Percentiles rank a stretch among this genome's conserved stretches.
These are phyloP conservation scores for Calameuta pallipes DNA, from an alignment of 2,888 invertebrate genomes.

Conservation along the genomic window DNA sequence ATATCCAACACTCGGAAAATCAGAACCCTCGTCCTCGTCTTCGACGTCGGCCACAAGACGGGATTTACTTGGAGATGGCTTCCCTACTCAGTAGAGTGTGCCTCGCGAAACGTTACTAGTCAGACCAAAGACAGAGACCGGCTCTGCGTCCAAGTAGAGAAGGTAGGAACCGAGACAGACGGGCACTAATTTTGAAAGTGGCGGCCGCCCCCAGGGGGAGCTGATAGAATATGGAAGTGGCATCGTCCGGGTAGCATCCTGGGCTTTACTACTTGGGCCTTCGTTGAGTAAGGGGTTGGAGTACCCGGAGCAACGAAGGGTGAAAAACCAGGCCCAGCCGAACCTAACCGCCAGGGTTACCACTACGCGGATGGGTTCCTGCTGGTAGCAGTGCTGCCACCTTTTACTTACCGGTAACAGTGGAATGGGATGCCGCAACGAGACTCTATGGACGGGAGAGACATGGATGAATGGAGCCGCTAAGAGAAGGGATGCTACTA, in stretches of 20 bases:
- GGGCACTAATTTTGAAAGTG: constrained; percentile 57
- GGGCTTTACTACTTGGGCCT: neutral
- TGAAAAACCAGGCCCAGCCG: neutral
- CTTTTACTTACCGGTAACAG: neutral
- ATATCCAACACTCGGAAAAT: neutral
- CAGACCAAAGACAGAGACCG: neutral
- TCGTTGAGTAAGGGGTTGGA: neutral
- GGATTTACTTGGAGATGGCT: neutral
- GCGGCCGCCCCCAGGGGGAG: constrained; percentile 23
- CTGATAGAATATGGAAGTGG: constrained; percentile 39
- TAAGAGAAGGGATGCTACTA: constrained; percentile 22
- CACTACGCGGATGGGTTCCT: neutral
- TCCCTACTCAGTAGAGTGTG: neutral
- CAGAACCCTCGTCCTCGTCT: neutral
- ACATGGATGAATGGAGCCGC: constrained; percentile 40
- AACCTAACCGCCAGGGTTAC: neutral
- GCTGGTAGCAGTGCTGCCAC: neutral
- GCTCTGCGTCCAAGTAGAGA: neutral
- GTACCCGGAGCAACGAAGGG: neutral
- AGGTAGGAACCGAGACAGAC: constrained; percentile 41
- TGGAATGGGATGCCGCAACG: neutral
- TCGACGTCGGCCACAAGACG: neutral
- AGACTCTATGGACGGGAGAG: constrained; percentile 19
- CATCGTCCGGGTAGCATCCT: constrained; percentile 7
- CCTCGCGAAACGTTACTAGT: neutral